Base-by-base conservation (phyloP, 2,113 vertebrate genomes). In the Bufo gargarizans region DNA sequence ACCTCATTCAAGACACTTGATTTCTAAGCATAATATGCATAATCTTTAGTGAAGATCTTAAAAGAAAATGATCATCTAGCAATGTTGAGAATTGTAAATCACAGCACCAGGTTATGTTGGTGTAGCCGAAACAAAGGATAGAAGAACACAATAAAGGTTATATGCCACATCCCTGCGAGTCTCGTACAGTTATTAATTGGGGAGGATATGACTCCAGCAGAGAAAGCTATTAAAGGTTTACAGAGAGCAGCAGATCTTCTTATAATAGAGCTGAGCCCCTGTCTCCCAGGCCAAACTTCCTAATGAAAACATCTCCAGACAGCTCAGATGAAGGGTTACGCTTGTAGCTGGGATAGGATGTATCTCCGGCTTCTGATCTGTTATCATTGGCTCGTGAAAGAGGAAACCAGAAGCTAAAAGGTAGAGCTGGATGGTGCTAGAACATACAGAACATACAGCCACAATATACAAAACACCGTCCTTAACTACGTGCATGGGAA, bases 261-360 rank as follows among this genome's bases (percentile, higher is more conserved):
- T 95, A 94, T 94, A 96, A 95, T 93, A 93, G 96, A 96, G 94
- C 94, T 92, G 93, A 93, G 96, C 96, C 96, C 96, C 97, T 96
- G 95, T 95, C 95, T 94, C 92, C 91, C 91, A 93, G 93, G 92
- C 95, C 94, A 94, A 95, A 95, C 96, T 99, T 99, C 97, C 97
- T 98, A 96, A 97, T 96, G 96, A 97, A 97, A 97, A 98, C 95
- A 97, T 91, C 90, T 91, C 89, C 89, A 43, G 93, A 93, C 93
- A 88, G 93, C 94, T 91, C 91, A 94, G 94, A 91, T 90, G 92
- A 92, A 94, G 93, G 95, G 93, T 92, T 92, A 86, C 90, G 90
- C 93, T 91, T 93, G 94, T 94, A 79, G 92, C 93, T 90, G 91
- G 92, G 93, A 93, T 94, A 94, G 96, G 97, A 97, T 97, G 94